phyloP scores from a whole-genome alignment of 1,140 invertebrate species.

The Microplitis demolitor region DNA sequence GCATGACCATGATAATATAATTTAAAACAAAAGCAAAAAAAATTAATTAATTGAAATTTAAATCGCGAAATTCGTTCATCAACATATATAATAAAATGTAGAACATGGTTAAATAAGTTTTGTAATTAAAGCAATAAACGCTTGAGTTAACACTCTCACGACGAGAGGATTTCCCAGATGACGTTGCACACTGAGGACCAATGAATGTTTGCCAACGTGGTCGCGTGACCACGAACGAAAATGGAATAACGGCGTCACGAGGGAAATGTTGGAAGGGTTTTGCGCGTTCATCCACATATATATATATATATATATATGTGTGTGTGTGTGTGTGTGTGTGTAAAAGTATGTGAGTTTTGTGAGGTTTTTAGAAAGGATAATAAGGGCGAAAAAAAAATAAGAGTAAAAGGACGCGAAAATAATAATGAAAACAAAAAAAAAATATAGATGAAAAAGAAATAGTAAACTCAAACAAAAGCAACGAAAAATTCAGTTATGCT shows the following conservation, averaged over 20 bases:
- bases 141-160: background rate
- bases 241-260: background rate
- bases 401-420: too few species aligned
- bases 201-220: background rate
- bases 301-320: background rate
- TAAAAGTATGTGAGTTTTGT: too few species aligned
- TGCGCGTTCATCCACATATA: background rate
- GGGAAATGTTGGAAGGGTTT: background rate
- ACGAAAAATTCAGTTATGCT: too few species aligned
- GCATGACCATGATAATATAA: background rate
- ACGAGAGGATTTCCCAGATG: slow-evolving; percentile 1
- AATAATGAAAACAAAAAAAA: too few species aligned
- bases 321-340: too few species aligned
- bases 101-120: background rate
- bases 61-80: background rate
- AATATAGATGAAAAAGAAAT: too few species aligned
- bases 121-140: background rate
- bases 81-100: background rate
- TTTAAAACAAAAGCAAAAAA: background rate
- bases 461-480: too few species aligned
- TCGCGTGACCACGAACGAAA: background rate
- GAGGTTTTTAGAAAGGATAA: too few species aligned
- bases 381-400: too few species aligned
- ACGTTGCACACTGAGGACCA: background rate
- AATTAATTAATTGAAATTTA: background rate